Evolutionary conservation across 2,113 vertebrate species (phyloP), one percentile per base, ranked within the genome.

Genomic region (Thryonomys swinderianus): DNA sequence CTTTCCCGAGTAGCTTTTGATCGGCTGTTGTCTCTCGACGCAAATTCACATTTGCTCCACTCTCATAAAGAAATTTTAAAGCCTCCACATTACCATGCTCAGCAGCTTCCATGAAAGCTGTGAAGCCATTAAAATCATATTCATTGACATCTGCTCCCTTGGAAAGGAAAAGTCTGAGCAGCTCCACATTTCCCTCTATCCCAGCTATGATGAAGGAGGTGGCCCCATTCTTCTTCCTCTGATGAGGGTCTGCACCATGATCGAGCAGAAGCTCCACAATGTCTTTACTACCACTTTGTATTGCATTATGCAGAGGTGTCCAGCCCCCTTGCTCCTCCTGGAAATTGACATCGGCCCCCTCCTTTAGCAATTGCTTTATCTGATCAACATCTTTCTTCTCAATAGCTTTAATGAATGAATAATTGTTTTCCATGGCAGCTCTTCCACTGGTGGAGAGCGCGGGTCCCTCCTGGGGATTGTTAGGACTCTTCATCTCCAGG

Each of bases 61-160:
- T 74, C 2, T 53, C 18, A 4, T 97, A 51, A 16, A 98, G 96
- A 95, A 98, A 98, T 5, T 34, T 92, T 64, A 98, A 59, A n/a
- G 98, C 98, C 3, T 98, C 66, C 0, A 96, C 74, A 0, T 0
- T 37, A 10, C 97, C 98, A 0, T 98, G 66, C 6, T 4, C 88
- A 0, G 98, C 98, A 7, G 98, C 98, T 95, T 98, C 98, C 98
- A 98, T 98, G 88, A 98, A 98, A 14, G 98, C 98, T 0, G 98
- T 98, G 95, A 98, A 98, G 80, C 98, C 98, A 0, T 98, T 96
- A 10, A 9, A 0, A 0, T 98, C 98, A 1, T 7, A 7, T 7
- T 98, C 97, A 0, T 98, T 61, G 27, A 98, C 10, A 0, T 94
- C 12, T 12, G 98, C 55, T 0, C 98, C 98, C 0, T 0, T 4